Evolutionary conservation across 1,140 invertebrate species (phyloP).

Genomic region (Calephelis virginiensis): DNA sequence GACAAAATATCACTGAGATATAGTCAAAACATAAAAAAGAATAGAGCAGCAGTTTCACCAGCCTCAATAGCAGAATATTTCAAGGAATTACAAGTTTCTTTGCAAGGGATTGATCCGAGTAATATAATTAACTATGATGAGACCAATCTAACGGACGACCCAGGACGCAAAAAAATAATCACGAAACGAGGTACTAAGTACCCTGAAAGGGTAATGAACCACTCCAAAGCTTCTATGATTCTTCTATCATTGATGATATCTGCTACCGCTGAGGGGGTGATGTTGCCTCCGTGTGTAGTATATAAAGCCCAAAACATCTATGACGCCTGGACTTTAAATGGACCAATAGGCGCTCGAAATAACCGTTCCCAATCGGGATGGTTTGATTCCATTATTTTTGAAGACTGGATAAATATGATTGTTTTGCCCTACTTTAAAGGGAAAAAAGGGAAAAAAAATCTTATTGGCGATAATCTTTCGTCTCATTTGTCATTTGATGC

Average conservation of each 20-base stretch:
- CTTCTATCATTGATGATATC: too few species aligned
- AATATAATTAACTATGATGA: neutral
- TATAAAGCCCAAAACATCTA: too few species aligned
- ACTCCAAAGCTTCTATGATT: too few species aligned
- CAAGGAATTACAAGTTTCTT: neutral
- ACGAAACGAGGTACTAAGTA: too few species aligned
- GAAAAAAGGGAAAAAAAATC: neutral
- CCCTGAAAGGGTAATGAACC: too few species aligned
- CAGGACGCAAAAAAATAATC: too few species aligned
- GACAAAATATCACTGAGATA: too few species aligned
- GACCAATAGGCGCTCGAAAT: neutral
- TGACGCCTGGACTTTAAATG: neutral
- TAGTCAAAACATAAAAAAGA: too few species aligned
- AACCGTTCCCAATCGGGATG: neutral
- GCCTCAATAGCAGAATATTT: neutral
- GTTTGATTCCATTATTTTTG: neutral
- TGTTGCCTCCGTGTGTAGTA: too few species aligned
- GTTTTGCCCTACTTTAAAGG: neutral
- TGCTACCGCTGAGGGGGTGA: too few species aligned
- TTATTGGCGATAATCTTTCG: slow-evolving; percentile 7
- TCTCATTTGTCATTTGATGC: neutral
- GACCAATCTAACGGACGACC: neutral
- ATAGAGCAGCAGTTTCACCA: too few species aligned
- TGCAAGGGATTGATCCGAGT: neutral
- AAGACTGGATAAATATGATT: slow-evolving; percentile 7